Evolutionary conservation across 2,113 vertebrate species (phyloP).

Genomic region (Miniopterus natalensis): DNA sequence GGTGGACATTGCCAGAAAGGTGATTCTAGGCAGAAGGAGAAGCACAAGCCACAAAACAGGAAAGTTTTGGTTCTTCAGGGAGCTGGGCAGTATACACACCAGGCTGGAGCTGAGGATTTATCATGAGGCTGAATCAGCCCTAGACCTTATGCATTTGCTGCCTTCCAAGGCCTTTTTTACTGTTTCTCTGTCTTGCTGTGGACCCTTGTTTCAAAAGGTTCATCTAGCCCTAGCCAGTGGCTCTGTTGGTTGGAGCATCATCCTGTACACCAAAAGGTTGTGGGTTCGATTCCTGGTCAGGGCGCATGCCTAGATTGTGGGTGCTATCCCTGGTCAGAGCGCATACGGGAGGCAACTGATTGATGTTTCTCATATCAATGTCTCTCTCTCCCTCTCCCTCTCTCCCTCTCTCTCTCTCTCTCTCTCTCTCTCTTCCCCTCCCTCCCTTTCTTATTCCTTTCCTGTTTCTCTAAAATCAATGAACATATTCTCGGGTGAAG

Average conservation of each 20-base stretch:
- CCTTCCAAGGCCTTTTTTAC: background rate
- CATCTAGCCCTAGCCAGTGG: background rate
- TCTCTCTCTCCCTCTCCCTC: background rate
- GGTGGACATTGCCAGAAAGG: background rate
- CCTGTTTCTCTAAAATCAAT: background rate
- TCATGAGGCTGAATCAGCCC: background rate
- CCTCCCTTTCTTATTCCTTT: too few relatives aligned
- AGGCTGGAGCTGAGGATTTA: background rate
- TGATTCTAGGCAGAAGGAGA: background rate
- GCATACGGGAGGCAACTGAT: background rate
- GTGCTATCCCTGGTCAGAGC: background rate
- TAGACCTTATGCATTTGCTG: background rate
- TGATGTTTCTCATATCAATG: background rate
- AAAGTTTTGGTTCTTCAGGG: background rate
- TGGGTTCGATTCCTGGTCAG: background rate
- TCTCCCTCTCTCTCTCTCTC: background rate
- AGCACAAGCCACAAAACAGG: background rate
- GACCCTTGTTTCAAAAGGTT: constrained; percentile 13
- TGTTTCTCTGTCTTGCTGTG: background rate
- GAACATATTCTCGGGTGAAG: background rate
- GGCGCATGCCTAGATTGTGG: background rate
- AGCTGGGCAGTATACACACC: background rate
- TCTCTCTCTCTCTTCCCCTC: too few relatives aligned
- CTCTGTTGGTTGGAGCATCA: background rate
- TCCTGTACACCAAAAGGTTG: background rate